These are phyloP conservation scores for Antechinus stuartii DNA, from an alignment of 2,113 vertebrate genomes.

Conservation along the genomic window DNA sequence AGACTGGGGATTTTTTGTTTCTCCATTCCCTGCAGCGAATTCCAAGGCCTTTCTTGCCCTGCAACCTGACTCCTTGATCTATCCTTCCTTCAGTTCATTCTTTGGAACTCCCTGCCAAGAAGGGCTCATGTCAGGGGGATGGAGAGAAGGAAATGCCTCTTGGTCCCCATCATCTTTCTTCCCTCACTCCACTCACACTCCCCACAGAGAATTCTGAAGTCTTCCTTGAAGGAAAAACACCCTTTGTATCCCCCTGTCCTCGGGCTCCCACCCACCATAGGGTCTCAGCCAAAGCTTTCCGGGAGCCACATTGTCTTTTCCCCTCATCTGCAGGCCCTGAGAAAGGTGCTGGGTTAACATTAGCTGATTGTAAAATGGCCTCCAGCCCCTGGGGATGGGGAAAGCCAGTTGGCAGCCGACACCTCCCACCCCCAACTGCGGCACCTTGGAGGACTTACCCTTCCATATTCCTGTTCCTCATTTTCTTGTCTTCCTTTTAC, in stretches of 20 bases:
- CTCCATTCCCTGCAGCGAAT: constrained; percentile 26
- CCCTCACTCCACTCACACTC: background rate
- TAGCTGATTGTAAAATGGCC: background rate
- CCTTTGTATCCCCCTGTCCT: background rate
- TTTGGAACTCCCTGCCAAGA: background rate
- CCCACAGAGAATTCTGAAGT: background rate
- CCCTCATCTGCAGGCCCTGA: background rate
- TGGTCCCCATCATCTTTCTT: background rate
- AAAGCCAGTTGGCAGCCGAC: background rate
- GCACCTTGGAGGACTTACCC: background rate
- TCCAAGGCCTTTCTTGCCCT: background rate
- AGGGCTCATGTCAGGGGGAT: background rate
- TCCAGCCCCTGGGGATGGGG: background rate
- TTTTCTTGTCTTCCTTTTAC: background rate
- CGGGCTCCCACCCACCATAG: background rate
- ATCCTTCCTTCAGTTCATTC: constrained; percentile 41
- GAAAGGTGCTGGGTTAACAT: background rate
- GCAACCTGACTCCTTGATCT: constrained; percentile 45
- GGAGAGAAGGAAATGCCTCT: background rate
- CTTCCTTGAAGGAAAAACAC: background rate
- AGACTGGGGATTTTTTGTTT: background rate
- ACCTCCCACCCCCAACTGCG: background rate
- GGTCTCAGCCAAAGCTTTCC: background rate
- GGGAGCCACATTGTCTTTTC: background rate
- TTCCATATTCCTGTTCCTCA: background rate